These are phyloP conservation scores for Poeciliopsis gracilis DNA, from an alignment of 2,797 vertebrate genomes.

Conservation along the genomic window DNA sequence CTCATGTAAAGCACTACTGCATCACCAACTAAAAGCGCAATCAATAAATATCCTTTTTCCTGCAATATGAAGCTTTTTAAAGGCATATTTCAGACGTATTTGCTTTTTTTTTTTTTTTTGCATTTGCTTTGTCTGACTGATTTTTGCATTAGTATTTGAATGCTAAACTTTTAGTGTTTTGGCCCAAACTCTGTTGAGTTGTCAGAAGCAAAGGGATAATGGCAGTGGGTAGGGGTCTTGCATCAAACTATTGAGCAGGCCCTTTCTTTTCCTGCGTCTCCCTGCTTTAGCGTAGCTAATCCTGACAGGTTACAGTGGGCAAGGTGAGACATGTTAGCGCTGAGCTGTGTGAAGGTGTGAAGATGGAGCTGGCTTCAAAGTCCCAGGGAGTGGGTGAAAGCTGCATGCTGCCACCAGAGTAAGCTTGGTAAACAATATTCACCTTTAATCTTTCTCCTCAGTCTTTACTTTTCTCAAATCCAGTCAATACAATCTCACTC, in stretches of 20 bases:
- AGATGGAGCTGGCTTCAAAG: slow-evolving; percentile 59
- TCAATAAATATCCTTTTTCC: slow-evolving; percentile 19
- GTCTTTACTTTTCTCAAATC: slow-evolving; percentile 75
- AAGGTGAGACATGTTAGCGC: slow-evolving; percentile 72
- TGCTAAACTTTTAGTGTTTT: slow-evolving; percentile 45
- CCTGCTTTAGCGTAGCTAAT: slow-evolving; percentile 65
- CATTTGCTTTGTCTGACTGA: slow-evolving; percentile 21
- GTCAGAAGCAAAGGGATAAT: slow-evolving; percentile 40
- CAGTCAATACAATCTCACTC: slow-evolving; percentile 76
- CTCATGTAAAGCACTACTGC: slow-evolving; percentile 22
- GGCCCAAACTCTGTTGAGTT: slow-evolving; percentile 48
- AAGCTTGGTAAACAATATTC: slow-evolving; percentile 69
- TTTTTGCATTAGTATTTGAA: slow-evolving; percentile 58
- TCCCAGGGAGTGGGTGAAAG: slow-evolving; percentile 69
- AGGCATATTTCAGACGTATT: background rate
- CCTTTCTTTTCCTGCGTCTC: slow-evolving; percentile 47
- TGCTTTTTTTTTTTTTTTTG: background rate
- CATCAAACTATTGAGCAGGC: slow-evolving; percentile 67
- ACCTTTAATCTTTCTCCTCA: slow-evolving; percentile 78
- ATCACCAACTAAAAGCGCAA: slow-evolving; percentile 24
- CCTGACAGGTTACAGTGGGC: slow-evolving; percentile 76
- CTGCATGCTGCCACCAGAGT: slow-evolving; percentile 67
- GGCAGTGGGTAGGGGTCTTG: slow-evolving; percentile 6
- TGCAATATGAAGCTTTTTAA: slow-evolving; percentile 2
- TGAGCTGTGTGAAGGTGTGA: slow-evolving; percentile 54